Evolutionary conservation across 2,113 vertebrate genomes (phyloP).

Genomic region (Dasypus novemcinctus): DNA sequence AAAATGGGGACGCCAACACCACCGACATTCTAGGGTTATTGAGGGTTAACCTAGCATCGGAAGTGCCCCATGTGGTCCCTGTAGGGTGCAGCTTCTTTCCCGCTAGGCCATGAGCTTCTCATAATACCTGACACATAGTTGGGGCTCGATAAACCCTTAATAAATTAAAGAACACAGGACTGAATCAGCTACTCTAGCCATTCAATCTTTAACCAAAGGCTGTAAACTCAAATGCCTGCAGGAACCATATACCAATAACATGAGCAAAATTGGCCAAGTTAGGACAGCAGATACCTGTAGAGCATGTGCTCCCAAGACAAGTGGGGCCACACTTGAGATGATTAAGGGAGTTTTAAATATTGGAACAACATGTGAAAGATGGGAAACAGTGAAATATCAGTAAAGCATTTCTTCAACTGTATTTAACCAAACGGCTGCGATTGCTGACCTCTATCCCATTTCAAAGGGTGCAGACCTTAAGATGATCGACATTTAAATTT

Average conservation of each 20-base stretch:
- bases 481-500: neutral
- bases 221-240: neutral
- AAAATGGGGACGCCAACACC: neutral
- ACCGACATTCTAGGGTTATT: fast-evolving
- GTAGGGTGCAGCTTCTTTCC: neutral
- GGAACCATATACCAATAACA: neutral
- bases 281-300: too few relatives aligned
- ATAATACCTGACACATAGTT: neutral
- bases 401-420: neutral
- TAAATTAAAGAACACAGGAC: neutral
- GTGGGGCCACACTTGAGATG: neutral
- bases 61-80: fast-evolving
- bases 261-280: neutral
- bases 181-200: neutral
- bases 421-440: neutral
- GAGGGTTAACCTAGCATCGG: neutral
- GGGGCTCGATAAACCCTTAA: neutral
- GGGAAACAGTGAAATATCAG: neutral
- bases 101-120: neutral
- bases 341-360: neutral
- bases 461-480: neutral
- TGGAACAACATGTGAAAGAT: neutral
- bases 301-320: fast-evolving
- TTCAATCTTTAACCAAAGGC: neutral
- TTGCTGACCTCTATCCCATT: neutral